These are phyloP conservation scores for Myoxocephalus aenaeus DNA, from an alignment of 2,797 vertebrate genomes.

Conservation along the genomic window DNA sequence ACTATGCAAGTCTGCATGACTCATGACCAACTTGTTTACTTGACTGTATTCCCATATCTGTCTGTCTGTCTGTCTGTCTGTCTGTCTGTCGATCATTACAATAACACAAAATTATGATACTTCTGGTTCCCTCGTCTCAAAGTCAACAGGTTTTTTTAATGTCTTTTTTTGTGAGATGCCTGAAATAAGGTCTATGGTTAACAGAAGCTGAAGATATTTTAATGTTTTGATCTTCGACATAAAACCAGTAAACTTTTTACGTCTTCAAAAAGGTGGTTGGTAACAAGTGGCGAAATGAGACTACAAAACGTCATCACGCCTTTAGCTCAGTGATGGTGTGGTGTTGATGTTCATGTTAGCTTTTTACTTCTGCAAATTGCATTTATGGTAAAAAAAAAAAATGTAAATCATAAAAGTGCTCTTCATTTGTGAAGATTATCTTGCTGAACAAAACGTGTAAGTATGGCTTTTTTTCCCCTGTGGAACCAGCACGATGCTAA, in stretches of 20 bases:
- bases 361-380: too few relatives aligned
- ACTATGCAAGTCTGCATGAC: not conserved
- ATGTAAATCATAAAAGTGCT: not conserved
- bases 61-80: too few relatives aligned
- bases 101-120: too few relatives aligned
- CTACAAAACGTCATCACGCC: not conserved
- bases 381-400: too few relatives aligned
- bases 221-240: not conserved
- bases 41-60: not conserved
- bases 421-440: not conserved
- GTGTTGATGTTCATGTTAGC: not conserved
- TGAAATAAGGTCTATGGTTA: not conserved
- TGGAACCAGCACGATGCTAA: not conserved
- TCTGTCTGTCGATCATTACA: too few relatives aligned
- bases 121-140: too few relatives aligned
- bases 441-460: too few relatives aligned
- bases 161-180: too few relatives aligned
- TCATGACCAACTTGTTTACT: not conserved
- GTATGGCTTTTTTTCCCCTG: not conserved
- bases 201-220: not conserved
- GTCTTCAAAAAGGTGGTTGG: too few relatives aligned
- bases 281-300: not conserved
- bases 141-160: too few relatives aligned
- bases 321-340: too few relatives aligned
- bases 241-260: too few relatives aligned